Base-by-base conservation (phyloP, 2,797 vertebrate genomes). In the Epinephelus awoara region DNA sequence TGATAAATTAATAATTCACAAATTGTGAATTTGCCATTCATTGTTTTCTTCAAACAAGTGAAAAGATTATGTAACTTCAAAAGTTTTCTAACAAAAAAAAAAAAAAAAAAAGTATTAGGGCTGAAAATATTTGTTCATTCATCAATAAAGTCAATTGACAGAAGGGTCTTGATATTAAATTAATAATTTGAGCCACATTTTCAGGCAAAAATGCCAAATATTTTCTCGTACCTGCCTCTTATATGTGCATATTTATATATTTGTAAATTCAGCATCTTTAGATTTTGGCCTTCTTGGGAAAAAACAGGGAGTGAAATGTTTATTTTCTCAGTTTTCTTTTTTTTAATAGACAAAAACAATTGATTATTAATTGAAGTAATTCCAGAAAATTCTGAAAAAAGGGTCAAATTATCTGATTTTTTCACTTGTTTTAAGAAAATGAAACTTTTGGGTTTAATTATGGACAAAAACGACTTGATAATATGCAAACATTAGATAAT, bases 1-100 rank as follows among this genome's bases (percentile, higher is more conserved):
- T 54, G 12, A 46, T n/a, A 51, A 23, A 34, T 19, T 1, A 8
- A 61, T 1, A 4, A 14, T 54, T 77, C 8, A 42, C 0, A 19
- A 9, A 10, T 46, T 65, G 47, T 14, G 2, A 50, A 50, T 40
- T 57, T 69, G 19, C 25, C 52, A 2, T 13, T 55, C 6, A n/a
- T 10, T 27, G 15, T 46, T 38, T 67, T 27, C 6, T 52, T 65
- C 54, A 72, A 81, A 56, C 19, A 44, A 42, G 72, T 61, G 67
- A 10, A 21, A 57, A 23, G 50, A 44, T 42, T 50, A n/a, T 12
- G 3, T 42, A 42, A 42, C 40, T 34, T 34, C 8, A 42, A 42
- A 11, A 42, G 7, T 62, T 62, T 66, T n/a, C 29, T 2, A 5
- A n/a, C n/a, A n/a, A n/a, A n/a, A 56, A 47, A 19, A 47, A 25